These are phyloP conservation scores for Eptesicus fuscus DNA, from an alignment of 2,113 vertebrate species.

Conservation along the genomic window DNA sequence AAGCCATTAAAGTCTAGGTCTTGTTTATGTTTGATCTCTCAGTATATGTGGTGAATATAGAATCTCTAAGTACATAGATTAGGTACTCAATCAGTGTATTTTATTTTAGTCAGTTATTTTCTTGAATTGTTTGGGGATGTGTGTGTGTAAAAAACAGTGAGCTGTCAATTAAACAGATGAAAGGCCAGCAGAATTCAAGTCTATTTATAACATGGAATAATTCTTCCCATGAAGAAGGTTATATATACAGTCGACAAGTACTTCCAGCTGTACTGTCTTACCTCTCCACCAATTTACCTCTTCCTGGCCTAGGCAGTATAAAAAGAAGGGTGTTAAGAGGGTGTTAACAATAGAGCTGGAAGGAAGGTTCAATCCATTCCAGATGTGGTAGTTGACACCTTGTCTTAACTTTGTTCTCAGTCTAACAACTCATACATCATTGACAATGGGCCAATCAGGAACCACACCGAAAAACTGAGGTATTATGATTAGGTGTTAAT, in stretches of 20 bases:
- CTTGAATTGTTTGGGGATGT: neutral
- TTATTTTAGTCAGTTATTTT: neutral
- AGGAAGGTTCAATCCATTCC: conserved; percentile 56
- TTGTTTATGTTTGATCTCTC: neutral
- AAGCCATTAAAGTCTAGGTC: neutral
- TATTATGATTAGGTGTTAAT: conserved; percentile 55
- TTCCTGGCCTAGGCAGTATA: neutral
- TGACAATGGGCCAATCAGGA: conserved; percentile 52
- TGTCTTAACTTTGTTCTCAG: conserved; percentile 62
- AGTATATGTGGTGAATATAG: neutral
- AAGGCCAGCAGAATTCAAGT: neutral
- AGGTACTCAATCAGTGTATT: neutral
- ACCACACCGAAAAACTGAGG: neutral
- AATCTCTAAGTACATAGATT: neutral
- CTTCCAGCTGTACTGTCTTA: conserved; percentile 55
- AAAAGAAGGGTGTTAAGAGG: conserved; percentile 67
- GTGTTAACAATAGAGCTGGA: conserved; percentile 68
- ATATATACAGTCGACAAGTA: conserved; percentile 30
- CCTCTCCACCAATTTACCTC: conserved; percentile 7
- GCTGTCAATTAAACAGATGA: neutral
- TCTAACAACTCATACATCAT: conserved; percentile 62
- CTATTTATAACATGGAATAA: neutral
- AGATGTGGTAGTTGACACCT: conserved; percentile 68
- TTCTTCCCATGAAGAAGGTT: neutral
- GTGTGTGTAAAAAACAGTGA: neutral